Evolutionary conservation across 1,140 invertebrate species (phyloP).

Genomic region (Octopus bimaculoides): DNA sequence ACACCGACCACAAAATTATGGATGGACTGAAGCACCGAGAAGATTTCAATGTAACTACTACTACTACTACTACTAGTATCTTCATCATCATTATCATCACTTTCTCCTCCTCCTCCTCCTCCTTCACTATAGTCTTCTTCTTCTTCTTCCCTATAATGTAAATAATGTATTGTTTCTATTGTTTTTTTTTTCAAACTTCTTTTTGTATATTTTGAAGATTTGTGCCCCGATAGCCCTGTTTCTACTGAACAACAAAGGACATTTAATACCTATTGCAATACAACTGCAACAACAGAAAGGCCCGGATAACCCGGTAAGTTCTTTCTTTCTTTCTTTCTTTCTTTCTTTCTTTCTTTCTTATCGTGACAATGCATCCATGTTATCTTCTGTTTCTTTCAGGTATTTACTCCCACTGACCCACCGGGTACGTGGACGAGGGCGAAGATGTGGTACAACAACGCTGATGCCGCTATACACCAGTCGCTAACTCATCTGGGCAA

Average conservation of each 20-base stretch:
- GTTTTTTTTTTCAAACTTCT: background rate
- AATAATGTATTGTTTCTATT: background rate
- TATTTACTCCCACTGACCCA: no score
- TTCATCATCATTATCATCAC: background rate
- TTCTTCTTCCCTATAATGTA: no score
- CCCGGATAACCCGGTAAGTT: slow-evolving; percentile 29
- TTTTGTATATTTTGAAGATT: slow-evolving; percentile 43
- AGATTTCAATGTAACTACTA: slow-evolving; percentile 31
- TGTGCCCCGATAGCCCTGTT: slow-evolving; percentile 59
- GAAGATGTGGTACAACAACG: no score
- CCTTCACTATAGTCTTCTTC: no score
- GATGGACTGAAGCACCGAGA: slow-evolving; percentile 38
- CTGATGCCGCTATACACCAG: no score
- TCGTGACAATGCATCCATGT: no score
- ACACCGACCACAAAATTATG: slow-evolving; percentile 58
- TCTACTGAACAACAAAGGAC: slow-evolving; percentile 53
- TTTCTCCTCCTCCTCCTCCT: no score
- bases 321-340: slow-evolving; percentile 1
- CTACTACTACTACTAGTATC: background rate
- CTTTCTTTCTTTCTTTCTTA: background rate
- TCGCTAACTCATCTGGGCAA: no score
- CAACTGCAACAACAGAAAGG: slow-evolving; percentile 58
- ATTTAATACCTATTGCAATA: slow-evolving; percentile 59
- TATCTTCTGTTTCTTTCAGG: no score
- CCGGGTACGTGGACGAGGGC: no score